These are phyloP conservation scores for Apteryx owenii DNA, from an alignment of 2,113 vertebrate genomes.

Conservation along the genomic window DNA sequence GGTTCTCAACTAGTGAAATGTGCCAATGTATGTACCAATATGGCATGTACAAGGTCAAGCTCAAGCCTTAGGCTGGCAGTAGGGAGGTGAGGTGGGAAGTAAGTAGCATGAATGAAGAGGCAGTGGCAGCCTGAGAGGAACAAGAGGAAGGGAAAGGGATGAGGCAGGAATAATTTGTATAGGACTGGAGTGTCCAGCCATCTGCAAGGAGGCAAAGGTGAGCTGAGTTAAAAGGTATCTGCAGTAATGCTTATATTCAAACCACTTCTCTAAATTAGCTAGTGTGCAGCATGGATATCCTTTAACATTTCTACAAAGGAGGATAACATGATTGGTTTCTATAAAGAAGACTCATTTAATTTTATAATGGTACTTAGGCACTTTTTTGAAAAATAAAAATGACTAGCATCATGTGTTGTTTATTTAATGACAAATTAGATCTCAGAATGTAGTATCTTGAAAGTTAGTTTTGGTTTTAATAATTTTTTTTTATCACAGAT, in stretches of 20 bases:
- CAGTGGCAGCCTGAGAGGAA: neutral
- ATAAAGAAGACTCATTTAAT: neutral
- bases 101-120: neutral
- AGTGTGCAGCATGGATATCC: neutral
- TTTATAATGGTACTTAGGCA: neutral
- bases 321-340: neutral
- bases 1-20: neutral
- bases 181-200: neutral
- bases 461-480: neutral
- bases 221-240: neutral
- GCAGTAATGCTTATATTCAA: neutral
- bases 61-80: neutral
- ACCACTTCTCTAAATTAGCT: neutral
- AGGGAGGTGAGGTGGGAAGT: neutral
- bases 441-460: neutral
- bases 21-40: fast-evolving
- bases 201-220: neutral
- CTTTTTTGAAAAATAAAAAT: neutral
- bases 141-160: neutral
- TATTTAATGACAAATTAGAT: neutral
- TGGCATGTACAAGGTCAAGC: neutral
- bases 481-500: neutral
- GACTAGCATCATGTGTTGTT: neutral
- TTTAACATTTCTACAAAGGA: neutral
- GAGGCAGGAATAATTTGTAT: neutral